These are phyloP conservation scores for Hylaea fasciaria DNA, from an alignment of 2,888 invertebrate genomes.

Conservation along the genomic window DNA sequence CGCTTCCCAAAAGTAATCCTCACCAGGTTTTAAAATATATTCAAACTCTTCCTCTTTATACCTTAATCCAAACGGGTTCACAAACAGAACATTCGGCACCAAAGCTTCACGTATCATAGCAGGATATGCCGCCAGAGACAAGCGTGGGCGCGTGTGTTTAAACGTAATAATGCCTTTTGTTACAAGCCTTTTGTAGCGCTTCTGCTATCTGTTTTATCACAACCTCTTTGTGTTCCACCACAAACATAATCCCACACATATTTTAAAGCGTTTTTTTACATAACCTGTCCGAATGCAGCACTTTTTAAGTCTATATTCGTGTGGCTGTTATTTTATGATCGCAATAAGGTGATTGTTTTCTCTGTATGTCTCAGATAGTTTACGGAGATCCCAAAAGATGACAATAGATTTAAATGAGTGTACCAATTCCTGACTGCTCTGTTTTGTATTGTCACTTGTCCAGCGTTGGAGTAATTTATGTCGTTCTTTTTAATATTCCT, in stretches of 20 bases:
- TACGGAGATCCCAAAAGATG: slow-evolving; percentile 62
- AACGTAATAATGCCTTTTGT: slow-evolving; percentile 75
- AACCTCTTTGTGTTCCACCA: slow-evolving; percentile 64
- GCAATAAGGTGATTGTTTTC: slow-evolving; percentile 48
- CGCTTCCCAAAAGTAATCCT: not conserved
- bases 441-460: slow-evolving; percentile 64
- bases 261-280: slow-evolving; percentile 24
- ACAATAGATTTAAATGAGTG: slow-evolving; percentile 82
- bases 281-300: slow-evolving; percentile 12
- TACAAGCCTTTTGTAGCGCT: slow-evolving; percentile 68
- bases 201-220: slow-evolving; percentile 78
- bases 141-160: slow-evolving; percentile 58
- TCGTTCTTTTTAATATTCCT: slow-evolving; percentile 59
- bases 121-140: slow-evolving; percentile 31
- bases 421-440: slow-evolving; percentile 68
- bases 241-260: slow-evolving; percentile 28
- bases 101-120: slow-evolving; percentile 32
- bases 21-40: slow-evolving; percentile 15
- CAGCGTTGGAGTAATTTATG: slow-evolving; percentile 68
- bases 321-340: slow-evolving; percentile 31
- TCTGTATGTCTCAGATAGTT: slow-evolving; percentile 42
- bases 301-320: slow-evolving; percentile 47
- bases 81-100: slow-evolving; percentile 30
- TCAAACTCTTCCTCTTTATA: slow-evolving; percentile 20
- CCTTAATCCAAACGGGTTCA: slow-evolving; percentile 30